Percentiles rank a stretch among this genome's conserved stretches.
Conservation (phyloP, 2,888 invertebrate genomes). For the Willowsia nigromaculata region DNA sequence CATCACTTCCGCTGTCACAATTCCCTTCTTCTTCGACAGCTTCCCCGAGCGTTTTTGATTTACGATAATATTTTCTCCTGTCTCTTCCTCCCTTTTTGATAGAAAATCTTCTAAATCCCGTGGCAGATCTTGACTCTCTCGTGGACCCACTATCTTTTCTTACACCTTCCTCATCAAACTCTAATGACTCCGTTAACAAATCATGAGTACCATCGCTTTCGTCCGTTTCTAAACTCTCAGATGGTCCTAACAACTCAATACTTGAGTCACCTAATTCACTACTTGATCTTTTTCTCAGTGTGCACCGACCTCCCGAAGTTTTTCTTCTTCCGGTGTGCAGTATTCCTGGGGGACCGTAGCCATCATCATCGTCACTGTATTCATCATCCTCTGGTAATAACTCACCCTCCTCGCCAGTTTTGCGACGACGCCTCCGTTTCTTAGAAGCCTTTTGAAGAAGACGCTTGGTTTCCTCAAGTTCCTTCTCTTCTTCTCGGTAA, state of each 20-base stretch:
- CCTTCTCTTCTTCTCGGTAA: background rate
- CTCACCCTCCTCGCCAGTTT: background rate
- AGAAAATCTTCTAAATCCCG: background rate
- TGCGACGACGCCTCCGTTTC: background rate
- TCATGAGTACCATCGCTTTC: slow-evolving; percentile 18
- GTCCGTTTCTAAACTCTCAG: slow-evolving; percentile 3
- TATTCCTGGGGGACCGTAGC: slow-evolving; percentile 16
- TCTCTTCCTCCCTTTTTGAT: background rate
- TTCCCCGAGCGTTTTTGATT: background rate
- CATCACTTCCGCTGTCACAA: no score
- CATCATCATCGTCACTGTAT: slow-evolving; percentile 78
- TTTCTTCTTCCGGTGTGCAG: background rate
- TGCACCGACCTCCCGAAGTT: background rate
- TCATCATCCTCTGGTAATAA: background rate
- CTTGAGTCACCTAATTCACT: slow-evolving; percentile 23
- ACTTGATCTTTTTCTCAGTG: background rate
- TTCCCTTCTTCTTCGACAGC: background rate
- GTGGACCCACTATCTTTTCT: background rate
- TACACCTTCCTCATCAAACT: background rate
- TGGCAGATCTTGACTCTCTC: slow-evolving; percentile 2
- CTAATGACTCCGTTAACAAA: background rate
- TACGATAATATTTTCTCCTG: background rate
- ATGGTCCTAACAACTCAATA: slow-evolving; percentile 30
- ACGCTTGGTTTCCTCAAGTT: no score
- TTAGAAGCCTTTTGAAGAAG: background rate